Evolutionary conservation across 30 jellyfish, hydroid and myxozoan species (phyloP), one percentile per base, ranked within the genome.

Genomic region (Nemopilema nomurai): DNA sequence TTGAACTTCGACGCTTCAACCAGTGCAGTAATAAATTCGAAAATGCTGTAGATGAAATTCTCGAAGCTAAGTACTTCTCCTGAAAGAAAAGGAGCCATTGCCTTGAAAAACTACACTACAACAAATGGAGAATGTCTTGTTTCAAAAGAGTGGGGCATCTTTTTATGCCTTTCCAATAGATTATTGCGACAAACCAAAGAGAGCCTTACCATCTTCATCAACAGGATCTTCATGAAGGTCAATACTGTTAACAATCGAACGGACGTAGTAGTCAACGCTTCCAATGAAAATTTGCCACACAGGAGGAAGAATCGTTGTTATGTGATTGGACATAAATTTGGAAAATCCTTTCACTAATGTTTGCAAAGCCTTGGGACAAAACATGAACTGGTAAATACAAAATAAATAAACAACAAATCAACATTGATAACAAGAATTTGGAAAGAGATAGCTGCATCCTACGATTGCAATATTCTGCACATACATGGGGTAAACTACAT

Each of bases 21-120:
- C 49, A 92, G 66, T 30, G 98, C 97, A 20, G 97, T 80, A 64
- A 92, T 92, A 72, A 92, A 92, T 78, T 92, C 98, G 67, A 92
- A 92, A 23, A 88, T 87, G 76, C 96, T 78, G 79, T 71, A 92
- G 22, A 92, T 88, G 71, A 92, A 74, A 71, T 92, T 92, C 74
- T 92, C 98, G 69, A 92, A 92, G 74, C 96, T 92, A 22, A 92
- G 85, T 6, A 92, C 89, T 69, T 92, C 98, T 0, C 98, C 98
- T 92, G 71, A 41, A 41, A 41, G 57, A 41, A 13, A 41, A 41
- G 13, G 9, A 41, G 57, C 57, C 57, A 41, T 13, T 41, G 6
- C 6, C 13, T 41, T 13, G 9, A 41, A n/a, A n/a, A n/a, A 13
- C 57, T 41, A 41, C 9, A 41, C 57, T 3, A 41, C 13, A 41